These are phyloP conservation scores for Paralinhomoeus sp. DNA, from an alignment of 2,888 invertebrate genomes.

Conservation along the genomic window DNA sequence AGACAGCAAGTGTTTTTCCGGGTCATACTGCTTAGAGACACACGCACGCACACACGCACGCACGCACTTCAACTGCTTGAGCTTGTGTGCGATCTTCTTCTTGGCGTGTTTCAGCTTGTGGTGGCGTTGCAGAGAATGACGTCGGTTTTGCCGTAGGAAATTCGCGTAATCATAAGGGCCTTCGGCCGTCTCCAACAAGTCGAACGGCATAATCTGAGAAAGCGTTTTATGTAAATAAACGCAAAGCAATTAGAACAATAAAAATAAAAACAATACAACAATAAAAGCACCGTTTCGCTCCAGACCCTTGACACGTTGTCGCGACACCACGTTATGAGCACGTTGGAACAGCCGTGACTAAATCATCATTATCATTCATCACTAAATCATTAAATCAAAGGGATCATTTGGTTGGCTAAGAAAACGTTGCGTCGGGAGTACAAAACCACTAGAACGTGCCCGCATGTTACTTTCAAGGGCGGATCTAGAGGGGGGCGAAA, in stretches of 20 bases:
- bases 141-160: too few species aligned
- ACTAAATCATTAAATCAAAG: too few species aligned
- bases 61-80: constrained; percentile 9
- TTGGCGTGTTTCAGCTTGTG: constrained; percentile 11
- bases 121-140: constrained; percentile 8
- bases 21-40: constrained; percentile 2
- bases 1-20: too few species aligned
- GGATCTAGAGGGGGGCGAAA: too few species aligned
- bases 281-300: constrained; percentile 88
- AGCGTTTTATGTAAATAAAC: too few species aligned
- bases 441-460: too few species aligned
- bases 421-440: too few species aligned
- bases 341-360: constrained; percentile 86
- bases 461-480: too few species aligned
- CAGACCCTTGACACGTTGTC: constrained; percentile 97
- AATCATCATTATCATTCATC: constrained; percentile 10
- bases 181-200: constrained; percentile 6
- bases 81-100: constrained; percentile 10
- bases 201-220: constrained; percentile 74
- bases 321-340: constrained; percentile 85
- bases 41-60: neutral
- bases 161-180: too few species aligned
- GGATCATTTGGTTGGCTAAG: too few species aligned
- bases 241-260: too few species aligned
- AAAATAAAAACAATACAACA: too few species aligned